These are phyloP conservation scores for Nemotelus pantherinus DNA, from an alignment of 2,888 invertebrate genomes.

Conservation along the genomic window DNA sequence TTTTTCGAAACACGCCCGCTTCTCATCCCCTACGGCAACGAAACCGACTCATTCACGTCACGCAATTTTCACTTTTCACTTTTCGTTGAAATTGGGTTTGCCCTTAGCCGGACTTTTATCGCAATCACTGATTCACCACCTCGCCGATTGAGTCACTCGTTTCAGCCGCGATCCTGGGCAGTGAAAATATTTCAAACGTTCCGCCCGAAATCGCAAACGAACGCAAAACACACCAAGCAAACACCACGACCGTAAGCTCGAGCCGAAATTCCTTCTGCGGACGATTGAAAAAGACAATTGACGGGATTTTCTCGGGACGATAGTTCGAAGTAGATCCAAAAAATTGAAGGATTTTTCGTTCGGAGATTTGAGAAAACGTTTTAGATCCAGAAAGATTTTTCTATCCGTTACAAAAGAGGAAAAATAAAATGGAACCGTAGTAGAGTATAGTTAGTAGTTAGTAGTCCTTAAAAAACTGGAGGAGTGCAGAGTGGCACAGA, in stretches of 20 bases:
- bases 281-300: not conserved
- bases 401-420: slow-evolving; percentile 27
- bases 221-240: not conserved
- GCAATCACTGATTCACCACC: slow-evolving; percentile 30
- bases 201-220: not conserved
- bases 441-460: slow-evolving; percentile 38
- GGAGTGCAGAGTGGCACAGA: slow-evolving; percentile 39
- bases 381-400: not conserved
- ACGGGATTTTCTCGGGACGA: not conserved
- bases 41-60: slow-evolving; percentile 20
- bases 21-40: slow-evolving; percentile 5
- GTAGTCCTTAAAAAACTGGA: slow-evolving; percentile 44
- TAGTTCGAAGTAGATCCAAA: not conserved
- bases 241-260: not conserved
- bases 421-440: slow-evolving; percentile 30
- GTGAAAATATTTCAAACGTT: slow-evolving; percentile 19
- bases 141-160: slow-evolving; percentile 25
- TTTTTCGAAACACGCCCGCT: slow-evolving; percentile 28
- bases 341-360: not conserved
- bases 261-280: not conserved
- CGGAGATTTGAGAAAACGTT: not conserved
- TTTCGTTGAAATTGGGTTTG: not conserved
- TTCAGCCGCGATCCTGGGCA: not conserved
- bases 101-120: not conserved
- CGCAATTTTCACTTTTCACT: slow-evolving; percentile 31